phyloP scores from a whole-genome alignment of 92 coral and sea anemone species.

The Siderastrea siderea region DNA sequence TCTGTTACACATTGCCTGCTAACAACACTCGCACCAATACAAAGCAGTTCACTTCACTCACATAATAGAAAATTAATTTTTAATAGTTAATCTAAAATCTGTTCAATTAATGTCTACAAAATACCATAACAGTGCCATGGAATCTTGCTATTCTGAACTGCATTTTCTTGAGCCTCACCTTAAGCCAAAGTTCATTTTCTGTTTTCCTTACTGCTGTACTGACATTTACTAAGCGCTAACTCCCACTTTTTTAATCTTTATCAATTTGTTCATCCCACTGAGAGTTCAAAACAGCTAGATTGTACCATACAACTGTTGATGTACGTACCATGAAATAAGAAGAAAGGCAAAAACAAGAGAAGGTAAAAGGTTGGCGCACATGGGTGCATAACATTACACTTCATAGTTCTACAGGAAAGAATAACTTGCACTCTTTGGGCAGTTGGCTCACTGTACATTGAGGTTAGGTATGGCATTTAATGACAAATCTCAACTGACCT shows the following conservation, averaged over 20 bases:
- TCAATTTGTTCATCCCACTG: background rate
- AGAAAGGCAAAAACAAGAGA: background rate
- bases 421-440: background rate
- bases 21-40: conserved; percentile 9
- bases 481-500: too few species aligned
- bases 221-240: background rate
- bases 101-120: conserved; percentile 12
- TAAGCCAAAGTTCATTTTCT: too few species aligned
- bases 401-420: background rate
- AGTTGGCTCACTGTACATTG: background rate
- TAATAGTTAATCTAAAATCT: background rate
- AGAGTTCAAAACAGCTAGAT: background rate
- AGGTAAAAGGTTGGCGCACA: conserved; percentile 5
- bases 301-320: background rate
- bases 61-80: conserved; percentile 16
- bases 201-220: background rate
- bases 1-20: background rate
- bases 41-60: background rate
- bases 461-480: too few species aligned
- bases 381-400: background rate
- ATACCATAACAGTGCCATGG: background rate
- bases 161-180: too few species aligned
- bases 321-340: background rate
- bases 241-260: background rate
- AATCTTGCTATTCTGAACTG: background rate